Evolutionary conservation across 2,797 vertebrate genomes (phyloP).

Genomic region (Mastacembelus armatus): DNA sequence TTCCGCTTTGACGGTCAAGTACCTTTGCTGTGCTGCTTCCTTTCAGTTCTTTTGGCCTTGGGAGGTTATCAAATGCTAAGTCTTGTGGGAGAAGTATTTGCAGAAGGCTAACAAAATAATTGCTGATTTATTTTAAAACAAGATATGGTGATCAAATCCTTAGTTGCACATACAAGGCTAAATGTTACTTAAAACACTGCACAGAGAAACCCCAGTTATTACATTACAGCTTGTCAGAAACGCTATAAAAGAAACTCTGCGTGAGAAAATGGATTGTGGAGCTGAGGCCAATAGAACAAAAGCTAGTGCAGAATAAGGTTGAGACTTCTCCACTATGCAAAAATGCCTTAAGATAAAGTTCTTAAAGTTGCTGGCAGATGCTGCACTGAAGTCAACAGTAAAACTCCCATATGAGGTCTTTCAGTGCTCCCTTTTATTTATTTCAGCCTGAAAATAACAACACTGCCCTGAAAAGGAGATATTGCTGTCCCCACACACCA

Average conservation of each 20-base stretch:
- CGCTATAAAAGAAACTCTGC: conserved; percentile 43
- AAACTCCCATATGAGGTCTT: conserved; percentile 39
- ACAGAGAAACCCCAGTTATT: conserved; percentile 39
- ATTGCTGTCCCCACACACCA: conserved; percentile 42
- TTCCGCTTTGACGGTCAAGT: conserved; percentile 48
- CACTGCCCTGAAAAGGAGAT: conserved; percentile 39
- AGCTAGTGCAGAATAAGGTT: conserved; percentile 35
- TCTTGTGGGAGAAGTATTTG: conserved; percentile 31
- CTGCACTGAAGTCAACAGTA: conserved; percentile 44
- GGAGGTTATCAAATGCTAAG: conserved; percentile 22
- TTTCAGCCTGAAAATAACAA: conserved; percentile 34
- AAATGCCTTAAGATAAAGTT: conserved; percentile 73
- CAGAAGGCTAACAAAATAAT: conserved; percentile 51
- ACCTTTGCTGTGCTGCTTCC: conserved; percentile 29
- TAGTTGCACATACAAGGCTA: conserved; percentile 20
- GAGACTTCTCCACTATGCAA: conserved; percentile 57
- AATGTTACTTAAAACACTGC: conserved; percentile 41
- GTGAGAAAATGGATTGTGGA: conserved; percentile 45
- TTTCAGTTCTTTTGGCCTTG: conserved; percentile 29
- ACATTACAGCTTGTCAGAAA: conserved; percentile 43
- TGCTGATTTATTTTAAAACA: conserved; percentile 48
- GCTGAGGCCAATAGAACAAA: conserved; percentile 58
- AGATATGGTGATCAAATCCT: conserved; percentile 48
- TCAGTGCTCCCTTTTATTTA: conserved; percentile 51
- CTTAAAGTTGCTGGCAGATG: conserved; percentile 62